These are phyloP conservation scores for Lysandra bellargus DNA, from an alignment of 2,888 invertebrate species.

Conservation along the genomic window DNA sequence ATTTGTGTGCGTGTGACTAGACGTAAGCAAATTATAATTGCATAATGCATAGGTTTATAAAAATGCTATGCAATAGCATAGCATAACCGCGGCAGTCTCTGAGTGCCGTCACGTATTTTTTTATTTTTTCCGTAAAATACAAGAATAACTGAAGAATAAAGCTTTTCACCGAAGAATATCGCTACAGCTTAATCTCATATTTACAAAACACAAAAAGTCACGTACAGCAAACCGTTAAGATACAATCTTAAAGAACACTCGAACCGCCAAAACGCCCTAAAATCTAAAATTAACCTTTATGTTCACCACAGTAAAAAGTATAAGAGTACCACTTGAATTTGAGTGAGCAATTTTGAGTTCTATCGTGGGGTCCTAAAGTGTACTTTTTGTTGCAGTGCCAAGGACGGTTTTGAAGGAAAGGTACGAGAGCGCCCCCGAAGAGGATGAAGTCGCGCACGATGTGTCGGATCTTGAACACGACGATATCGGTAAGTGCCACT, in stretches of 20 bases:
- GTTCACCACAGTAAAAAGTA: slow-evolving; percentile 49
- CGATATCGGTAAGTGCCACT: slow-evolving; percentile 71
- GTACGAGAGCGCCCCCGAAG: slow-evolving; percentile 88
- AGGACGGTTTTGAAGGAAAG: slow-evolving; percentile 90
- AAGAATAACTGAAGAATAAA: background rate
- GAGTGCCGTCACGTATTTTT: too few relatives aligned
- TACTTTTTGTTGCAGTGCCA: slow-evolving; percentile 83
- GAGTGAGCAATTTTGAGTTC: slow-evolving; percentile 43
- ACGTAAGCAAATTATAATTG: too few relatives aligned
- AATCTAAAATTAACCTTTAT: slow-evolving; percentile 67
- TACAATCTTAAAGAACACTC: slow-evolving; percentile 49
- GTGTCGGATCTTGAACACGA: slow-evolving; percentile 73
- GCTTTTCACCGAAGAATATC: background rate
- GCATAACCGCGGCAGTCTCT: too few relatives aligned
- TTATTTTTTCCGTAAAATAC: background rate
- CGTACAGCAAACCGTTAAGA: slow-evolving; percentile 58
- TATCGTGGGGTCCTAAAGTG: slow-evolving; percentile 50
- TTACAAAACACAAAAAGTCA: slow-evolving; percentile 47
- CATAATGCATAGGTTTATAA: too few relatives aligned
- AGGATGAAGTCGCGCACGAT: slow-evolving; percentile 85
- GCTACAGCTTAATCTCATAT: slow-evolving; percentile 21
- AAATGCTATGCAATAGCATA: too few relatives aligned
- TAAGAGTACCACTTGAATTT: slow-evolving; percentile 47
- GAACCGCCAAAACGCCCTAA: slow-evolving; percentile 52
- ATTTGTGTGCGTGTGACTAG: too few relatives aligned